phyloP scores from a whole-genome alignment of 2,113 vertebrate genomes.

The Pedetes capensis region DNA sequence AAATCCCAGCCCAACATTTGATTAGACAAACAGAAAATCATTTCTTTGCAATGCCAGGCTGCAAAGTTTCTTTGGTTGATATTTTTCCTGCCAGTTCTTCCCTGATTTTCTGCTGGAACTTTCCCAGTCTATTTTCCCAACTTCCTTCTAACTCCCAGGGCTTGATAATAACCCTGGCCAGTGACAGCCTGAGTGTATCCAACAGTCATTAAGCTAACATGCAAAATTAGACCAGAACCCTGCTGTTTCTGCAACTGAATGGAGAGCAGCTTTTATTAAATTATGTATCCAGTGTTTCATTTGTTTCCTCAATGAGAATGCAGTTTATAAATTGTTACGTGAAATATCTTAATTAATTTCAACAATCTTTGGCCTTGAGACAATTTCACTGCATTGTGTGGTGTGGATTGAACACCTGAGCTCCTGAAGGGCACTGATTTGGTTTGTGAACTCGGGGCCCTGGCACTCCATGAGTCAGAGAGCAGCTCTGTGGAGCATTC shows the following conservation, averaged over 20 bases:
- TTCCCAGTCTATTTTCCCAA: fast-evolving
- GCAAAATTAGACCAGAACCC: neutral
- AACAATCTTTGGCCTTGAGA: neutral
- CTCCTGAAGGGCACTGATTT: neutral
- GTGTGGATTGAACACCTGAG: neutral
- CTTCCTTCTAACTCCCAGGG: fast-evolving
- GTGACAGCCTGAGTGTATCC: neutral
- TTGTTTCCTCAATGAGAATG: neutral
- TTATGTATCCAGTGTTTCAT: neutral
- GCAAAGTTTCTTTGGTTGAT: neutral
- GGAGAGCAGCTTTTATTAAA: conserved; percentile 39
- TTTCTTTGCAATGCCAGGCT: neutral
- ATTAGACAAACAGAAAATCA: conserved; percentile 14
- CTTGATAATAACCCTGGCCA: neutral
- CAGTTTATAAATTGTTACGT: neutral
- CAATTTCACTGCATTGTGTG: neutral
- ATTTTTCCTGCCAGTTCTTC: neutral
- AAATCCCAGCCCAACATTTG: too few relatives aligned
- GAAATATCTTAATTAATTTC: conserved; percentile 17
- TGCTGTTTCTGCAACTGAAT: neutral
- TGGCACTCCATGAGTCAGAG: neutral
- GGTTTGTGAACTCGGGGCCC: neutral
- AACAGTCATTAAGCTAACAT: neutral
- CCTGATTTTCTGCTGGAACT: neutral
- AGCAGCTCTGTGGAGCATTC: neutral